Conservation (phyloP, 2,797 vertebrate species). For the Parambassis ranga region DNA sequence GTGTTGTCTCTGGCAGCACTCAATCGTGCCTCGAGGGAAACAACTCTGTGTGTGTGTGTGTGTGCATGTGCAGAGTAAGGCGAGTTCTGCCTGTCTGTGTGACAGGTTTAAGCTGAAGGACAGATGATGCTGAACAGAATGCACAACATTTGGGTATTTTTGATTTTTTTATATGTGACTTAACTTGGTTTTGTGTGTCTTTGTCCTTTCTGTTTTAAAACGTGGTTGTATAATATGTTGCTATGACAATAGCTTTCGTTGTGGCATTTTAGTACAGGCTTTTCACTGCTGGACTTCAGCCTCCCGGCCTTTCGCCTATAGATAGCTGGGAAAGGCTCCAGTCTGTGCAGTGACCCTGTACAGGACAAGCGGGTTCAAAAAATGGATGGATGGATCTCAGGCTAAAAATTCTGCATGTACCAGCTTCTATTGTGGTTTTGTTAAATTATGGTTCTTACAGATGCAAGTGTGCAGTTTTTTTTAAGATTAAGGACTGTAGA, state of each 20-base stretch:
- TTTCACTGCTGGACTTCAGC: constrained; percentile 3
- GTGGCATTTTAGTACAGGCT: background rate
- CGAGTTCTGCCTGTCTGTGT: constrained; percentile 10
- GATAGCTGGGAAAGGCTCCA: no score
- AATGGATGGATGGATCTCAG: no score
- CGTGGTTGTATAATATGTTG: constrained; percentile 20
- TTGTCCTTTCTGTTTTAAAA: no score
- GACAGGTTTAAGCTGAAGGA: constrained; percentile 16
- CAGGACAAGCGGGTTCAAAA: no score
- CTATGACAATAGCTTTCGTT: constrained; percentile 22
- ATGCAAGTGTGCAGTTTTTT: background rate
- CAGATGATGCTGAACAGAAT: constrained; percentile 6
- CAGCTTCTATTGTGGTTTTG: background rate
- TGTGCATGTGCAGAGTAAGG: constrained; percentile 1
- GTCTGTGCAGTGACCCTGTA: no score
- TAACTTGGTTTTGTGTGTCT: no score
- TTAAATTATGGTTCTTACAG: background rate
- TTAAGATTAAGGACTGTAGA: background rate
- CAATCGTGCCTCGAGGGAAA: constrained; percentile 2
- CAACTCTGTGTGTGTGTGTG: constrained; percentile 7
- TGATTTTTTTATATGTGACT: no score
- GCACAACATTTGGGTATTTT: background rate
- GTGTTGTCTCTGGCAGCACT: constrained; percentile 9
- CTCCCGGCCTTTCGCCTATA: no score
- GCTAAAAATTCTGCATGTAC: background rate